phyloP scores from a whole-genome alignment of 2,113 vertebrate genomes.

The Hymenochirus boettgeri region DNA sequence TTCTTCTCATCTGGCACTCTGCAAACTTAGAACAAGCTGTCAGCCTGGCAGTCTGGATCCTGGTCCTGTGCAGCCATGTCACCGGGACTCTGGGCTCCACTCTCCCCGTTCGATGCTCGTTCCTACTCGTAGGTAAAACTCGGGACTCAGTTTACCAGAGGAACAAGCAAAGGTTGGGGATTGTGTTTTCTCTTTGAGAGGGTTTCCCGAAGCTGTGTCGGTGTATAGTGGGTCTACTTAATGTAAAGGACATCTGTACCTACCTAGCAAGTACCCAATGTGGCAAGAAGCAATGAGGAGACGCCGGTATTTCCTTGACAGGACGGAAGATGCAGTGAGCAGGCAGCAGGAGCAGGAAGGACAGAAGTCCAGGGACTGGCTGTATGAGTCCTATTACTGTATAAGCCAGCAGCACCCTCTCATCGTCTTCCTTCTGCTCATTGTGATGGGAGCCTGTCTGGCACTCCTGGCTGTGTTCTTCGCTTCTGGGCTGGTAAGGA shows the following conservation, averaged over 20 bases:
- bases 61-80: neutral
- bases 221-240: neutral
- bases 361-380: slow-evolving; percentile 84
- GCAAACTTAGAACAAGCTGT: slow-evolving; percentile 14
- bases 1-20: slow-evolving; percentile 19
- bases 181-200: neutral
- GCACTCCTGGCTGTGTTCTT: slow-evolving; percentile 94
- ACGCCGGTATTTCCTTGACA: slow-evolving; percentile 75
- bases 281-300: slow-evolving; percentile 82
- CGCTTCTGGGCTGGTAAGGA: slow-evolving; percentile 91
- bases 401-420: slow-evolving; percentile 98
- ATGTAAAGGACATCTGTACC: slow-evolving; percentile 2
- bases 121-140: neutral
- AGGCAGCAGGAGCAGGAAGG: slow-evolving; percentile 52
- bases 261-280: slow-evolving; percentile 59
- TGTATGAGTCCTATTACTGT: slow-evolving; percentile 95
- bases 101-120: neutral
- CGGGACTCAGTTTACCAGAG: too few relatives aligned
- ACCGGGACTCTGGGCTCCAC: neutral
- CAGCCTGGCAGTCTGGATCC: neutral
- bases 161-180: too few relatives aligned
- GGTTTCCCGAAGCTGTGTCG: neutral
- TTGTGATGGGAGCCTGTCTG: slow-evolving; percentile 94
- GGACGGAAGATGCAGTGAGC: slow-evolving; percentile 53
- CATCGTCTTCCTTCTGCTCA: slow-evolving; percentile 93